A percentile compares a stretch with the other conserved stretches of the same genome.
Evolutionary conservation across 2,888 invertebrate species (phyloP).

Genomic region (Asteroscopus sphinx): DNA sequence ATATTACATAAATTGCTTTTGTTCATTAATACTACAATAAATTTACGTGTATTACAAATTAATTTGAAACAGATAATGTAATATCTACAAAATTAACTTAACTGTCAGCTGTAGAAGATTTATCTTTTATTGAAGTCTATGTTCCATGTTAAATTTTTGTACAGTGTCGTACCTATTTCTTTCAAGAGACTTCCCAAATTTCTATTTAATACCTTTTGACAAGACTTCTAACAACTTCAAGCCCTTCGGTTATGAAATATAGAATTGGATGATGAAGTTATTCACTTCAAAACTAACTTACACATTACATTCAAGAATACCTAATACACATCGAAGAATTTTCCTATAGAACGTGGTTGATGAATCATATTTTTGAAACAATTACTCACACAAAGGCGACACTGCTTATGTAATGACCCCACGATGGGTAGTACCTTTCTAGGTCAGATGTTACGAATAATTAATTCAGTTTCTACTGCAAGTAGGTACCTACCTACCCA

Average conservation of each 20-base stretch:
- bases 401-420: slow-evolving; percentile 58
- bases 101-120: neutral
- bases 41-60: slow-evolving; percentile 6
- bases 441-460: slow-evolving; percentile 63
- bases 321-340: slow-evolving; percentile 18
- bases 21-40: slow-evolving; percentile 29
- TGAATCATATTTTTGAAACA: slow-evolving; percentile 58
- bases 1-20: slow-evolving; percentile 40
- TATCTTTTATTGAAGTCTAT: neutral
- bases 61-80: neutral
- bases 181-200: too few relatives aligned
- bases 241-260: too few relatives aligned
- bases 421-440: slow-evolving; percentile 58
- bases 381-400: slow-evolving; percentile 46
- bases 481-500: slow-evolving; percentile 31
- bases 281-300: too few relatives aligned
- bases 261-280: too few relatives aligned
- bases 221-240: too few relatives aligned
- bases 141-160: neutral
- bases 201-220: too few relatives aligned
- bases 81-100: neutral
- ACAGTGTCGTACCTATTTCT: too few relatives aligned
- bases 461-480: slow-evolving; percentile 56
- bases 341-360: slow-evolving; percentile 37
- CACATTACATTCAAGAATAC: too few relatives aligned